Base-by-base conservation (phyloP, 2,113 vertebrate species). In the Ammodytes dubius region DNA sequence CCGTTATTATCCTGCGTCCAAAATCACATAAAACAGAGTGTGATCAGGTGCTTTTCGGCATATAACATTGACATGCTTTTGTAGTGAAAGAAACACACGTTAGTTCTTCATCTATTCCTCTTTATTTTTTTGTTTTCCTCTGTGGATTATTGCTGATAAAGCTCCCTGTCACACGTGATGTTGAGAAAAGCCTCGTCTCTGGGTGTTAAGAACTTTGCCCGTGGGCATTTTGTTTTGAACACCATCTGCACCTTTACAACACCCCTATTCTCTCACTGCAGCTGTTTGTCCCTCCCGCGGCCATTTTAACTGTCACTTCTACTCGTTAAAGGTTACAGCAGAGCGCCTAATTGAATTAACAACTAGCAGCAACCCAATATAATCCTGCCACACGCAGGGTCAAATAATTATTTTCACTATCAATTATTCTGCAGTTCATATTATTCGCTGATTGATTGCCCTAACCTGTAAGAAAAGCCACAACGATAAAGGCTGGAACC, bases 61-160 rank as follows among this genome's bases (percentile, higher is more conserved):
- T 9, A 35, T 13, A 14, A 54, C 39, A 35, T 10, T 77, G n/a
- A 68, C 13, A 69, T 10, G 42, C 4, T 12, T 8, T 10, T 10
- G 9, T 46, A 2, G 2, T 11, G 6, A 60, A 50, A 68, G 42
- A 75, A 54, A 17, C 54, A 80, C 75, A 67, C 19, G 2, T 50
- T n/a, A 65, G n/a, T 58, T 87, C 61, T 72, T 87, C 63, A 65
- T 46, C 74, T 74, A 68, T 7, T 87, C 19, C 70, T 70, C 54
- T 93, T 94, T 92, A 91, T 93, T 92, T 43, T 59, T 77, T 54
- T 84, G 27, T 27, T 61, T 60, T 71, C 70, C 61, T 87, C 60
- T 43, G 75, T 5, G 19, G 91, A 52, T 88, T 89, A 90, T 89
- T 90, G 90, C 81, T 77, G 17, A 83, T 53, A 42, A 5, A 67